These are phyloP conservation scores for Benitochromis conjunctus DNA, from an alignment of 2,113 vertebrate species.

Conservation along the genomic window DNA sequence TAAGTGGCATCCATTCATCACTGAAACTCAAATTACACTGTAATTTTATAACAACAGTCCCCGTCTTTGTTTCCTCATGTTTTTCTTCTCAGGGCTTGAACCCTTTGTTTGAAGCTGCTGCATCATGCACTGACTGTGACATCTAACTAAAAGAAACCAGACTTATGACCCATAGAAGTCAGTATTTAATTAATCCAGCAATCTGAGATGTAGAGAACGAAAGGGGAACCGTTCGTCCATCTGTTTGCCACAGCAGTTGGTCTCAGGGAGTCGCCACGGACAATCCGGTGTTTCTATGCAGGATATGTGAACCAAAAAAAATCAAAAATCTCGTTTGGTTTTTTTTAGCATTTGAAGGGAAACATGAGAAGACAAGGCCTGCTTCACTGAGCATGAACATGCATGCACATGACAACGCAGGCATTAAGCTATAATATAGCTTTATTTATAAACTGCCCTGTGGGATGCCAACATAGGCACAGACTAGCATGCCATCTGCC, in stretches of 20 bases:
- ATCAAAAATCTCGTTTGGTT: not conserved
- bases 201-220: not conserved
- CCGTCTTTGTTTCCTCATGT: not conserved
- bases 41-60: not conserved
- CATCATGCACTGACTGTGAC: not conserved
- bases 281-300: slow-evolving; percentile 25
- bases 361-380: not conserved
- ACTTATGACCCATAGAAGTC: not conserved
- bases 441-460: slow-evolving; percentile 8
- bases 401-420: not conserved
- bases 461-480: slow-evolving; percentile 22
- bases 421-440: not conserved
- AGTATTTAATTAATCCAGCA: slow-evolving; percentile 19
- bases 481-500: slow-evolving; percentile 44
- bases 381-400: not conserved
- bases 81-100: not conserved
- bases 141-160: not conserved
- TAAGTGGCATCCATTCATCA: not conserved
- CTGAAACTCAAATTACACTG: slow-evolving; percentile 8
- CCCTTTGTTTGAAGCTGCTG: not conserved
- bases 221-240: slow-evolving; percentile 15
- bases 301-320: not conserved
- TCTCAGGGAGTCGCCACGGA: not conserved
- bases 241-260: slow-evolving; percentile 38
- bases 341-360: not conserved